Conservation (phyloP, 2,797 vertebrate species). For the Amphiprion clarkii region DNA sequence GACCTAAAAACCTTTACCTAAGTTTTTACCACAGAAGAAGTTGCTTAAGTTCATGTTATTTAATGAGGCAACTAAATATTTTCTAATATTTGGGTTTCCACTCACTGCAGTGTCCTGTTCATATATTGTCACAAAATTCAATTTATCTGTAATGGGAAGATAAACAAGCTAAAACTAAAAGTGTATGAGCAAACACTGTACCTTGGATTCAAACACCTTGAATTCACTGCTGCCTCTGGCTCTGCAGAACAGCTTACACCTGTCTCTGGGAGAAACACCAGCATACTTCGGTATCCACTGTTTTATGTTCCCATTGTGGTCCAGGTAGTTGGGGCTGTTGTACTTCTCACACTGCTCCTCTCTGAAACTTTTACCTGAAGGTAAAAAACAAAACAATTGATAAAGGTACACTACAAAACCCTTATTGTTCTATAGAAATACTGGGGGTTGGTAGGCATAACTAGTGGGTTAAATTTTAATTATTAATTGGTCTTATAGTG, state of each 20-base stretch:
- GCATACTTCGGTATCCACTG: slow-evolving; percentile 97
- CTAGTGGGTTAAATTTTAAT: too few relatives aligned
- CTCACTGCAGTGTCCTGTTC: not conserved
- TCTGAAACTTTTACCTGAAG: slow-evolving; percentile 93
- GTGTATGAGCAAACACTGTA: slow-evolving; percentile 55
- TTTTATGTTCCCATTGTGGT: slow-evolving; percentile 87
- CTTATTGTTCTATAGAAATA: too few relatives aligned
- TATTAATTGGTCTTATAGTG: too few relatives aligned
- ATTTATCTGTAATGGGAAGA: not conserved
- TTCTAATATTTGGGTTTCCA: not conserved
- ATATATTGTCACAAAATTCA: not conserved
- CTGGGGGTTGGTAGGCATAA: too few relatives aligned
- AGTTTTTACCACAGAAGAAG: not conserved
- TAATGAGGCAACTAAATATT: too few relatives aligned
- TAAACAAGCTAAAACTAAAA: not conserved
- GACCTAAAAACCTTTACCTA: not conserved
- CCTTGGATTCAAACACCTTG: slow-evolving; percentile 97
- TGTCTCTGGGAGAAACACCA: slow-evolving; percentile 93
- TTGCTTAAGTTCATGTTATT: too few relatives aligned
- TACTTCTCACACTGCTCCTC: slow-evolving; percentile 97
- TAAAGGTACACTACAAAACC: not conserved
- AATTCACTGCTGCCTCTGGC: slow-evolving; percentile 93
- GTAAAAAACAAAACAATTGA: not conserved
- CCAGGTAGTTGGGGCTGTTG: slow-evolving; percentile 89
- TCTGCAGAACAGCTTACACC: slow-evolving; percentile 96